Percentiles rank a stretch among this genome's conserved stretches.
These are phyloP conservation scores for Hyles lineata DNA, from an alignment of 2,888 invertebrate genomes.

Conservation along the genomic window DNA sequence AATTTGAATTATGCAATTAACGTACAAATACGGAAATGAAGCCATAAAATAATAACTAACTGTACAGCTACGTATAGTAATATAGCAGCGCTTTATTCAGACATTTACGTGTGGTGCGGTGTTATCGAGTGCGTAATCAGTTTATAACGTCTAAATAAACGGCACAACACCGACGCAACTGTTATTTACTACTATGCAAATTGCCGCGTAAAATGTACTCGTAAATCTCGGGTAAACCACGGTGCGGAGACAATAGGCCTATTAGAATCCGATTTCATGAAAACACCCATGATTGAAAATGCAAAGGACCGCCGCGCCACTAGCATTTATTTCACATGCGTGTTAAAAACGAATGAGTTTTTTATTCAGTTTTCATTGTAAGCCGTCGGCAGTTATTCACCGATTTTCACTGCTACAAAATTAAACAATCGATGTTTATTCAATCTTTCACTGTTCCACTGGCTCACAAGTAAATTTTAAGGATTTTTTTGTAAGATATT, in stretches of 20 bases:
- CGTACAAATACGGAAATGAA: neutral
- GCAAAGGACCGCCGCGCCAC: constrained; percentile 31
- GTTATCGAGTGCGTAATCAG: constrained; percentile 74
- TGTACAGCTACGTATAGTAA: constrained; percentile 25
- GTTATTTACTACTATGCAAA: constrained; percentile 75
- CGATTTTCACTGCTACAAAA: neutral
- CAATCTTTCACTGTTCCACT: neutral
- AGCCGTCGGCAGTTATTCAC: neutral
- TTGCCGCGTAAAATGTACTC: constrained; percentile 62
- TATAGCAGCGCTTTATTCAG: constrained; percentile 37
- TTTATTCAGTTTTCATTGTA: constrained; percentile 10
- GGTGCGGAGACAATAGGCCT: constrained; percentile 60
- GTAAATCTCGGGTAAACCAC: constrained; percentile 61
- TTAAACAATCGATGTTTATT: neutral
- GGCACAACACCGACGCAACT: constrained; percentile 63
- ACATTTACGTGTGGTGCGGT: constrained; percentile 66
- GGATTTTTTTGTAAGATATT: neutral
- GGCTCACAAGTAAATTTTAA: neutral
- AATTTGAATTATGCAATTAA: neutral
- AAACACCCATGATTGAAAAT: constrained; percentile 44
- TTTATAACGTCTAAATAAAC: constrained; percentile 76
- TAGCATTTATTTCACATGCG: constrained; percentile 12
- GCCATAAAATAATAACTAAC: constrained; percentile 27
- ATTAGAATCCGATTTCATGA: constrained; percentile 51
- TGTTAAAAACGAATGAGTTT: constrained; percentile 8